Evolutionary conservation across 2,888 invertebrate species (phyloP).

Genomic region (Arrhopalites spinosus): DNA sequence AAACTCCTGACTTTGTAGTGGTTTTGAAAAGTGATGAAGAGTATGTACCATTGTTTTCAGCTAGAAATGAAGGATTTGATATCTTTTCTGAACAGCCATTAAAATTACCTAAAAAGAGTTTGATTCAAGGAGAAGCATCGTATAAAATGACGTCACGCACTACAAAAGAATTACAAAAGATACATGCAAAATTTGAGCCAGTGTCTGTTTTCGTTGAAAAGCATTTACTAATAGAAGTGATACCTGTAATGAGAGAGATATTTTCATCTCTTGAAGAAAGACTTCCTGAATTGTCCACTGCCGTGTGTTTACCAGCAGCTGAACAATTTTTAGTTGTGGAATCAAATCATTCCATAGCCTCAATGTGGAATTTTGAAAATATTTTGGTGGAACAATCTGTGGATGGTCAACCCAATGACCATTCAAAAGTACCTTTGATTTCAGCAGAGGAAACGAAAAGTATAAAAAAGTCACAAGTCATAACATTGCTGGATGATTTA

Average conservation of each 20-base stretch:
- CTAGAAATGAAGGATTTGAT: constrained; percentile 28
- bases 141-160: not conserved
- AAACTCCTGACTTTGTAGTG: constrained; percentile 45
- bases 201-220: constrained; percentile 22
- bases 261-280: constrained; percentile 24
- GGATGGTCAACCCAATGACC: too few relatives aligned
- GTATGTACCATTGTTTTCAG: constrained; percentile 33
- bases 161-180: constrained; percentile 5
- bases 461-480: not conserved
- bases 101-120: constrained; percentile 1
- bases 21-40: constrained; percentile 41
- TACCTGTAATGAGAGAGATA: constrained; percentile 23
- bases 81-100: constrained; percentile 12
- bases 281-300: not conserved
- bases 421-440: too few relatives aligned
- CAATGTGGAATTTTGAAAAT: constrained; percentile 9
- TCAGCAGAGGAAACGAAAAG: not conserved
- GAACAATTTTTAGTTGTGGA: not conserved
- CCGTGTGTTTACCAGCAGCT: not conserved
- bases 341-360: not conserved
- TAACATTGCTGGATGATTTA: constrained; percentile 18
- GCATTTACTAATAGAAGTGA: constrained; percentile 28
- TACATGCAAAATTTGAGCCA: constrained; percentile 18
- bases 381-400: not conserved
- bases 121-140: not conserved